Conservation (phyloP, 1,140 invertebrate genomes). For the Brachionus koreanus region DNA sequence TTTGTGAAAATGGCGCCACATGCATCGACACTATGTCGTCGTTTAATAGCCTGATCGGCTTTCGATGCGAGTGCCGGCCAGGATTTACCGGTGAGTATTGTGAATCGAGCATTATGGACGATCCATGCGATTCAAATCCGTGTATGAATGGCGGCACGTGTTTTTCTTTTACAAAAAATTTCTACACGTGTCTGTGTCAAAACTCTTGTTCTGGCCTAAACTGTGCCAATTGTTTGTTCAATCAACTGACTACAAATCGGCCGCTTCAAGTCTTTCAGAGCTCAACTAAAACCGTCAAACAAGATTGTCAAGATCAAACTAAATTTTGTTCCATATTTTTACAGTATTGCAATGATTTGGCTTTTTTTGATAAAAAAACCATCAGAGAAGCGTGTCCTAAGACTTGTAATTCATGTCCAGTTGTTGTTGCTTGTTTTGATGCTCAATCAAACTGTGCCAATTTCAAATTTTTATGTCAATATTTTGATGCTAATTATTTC, state of each 20-base stretch:
- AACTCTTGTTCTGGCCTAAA: neutral
- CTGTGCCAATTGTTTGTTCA: neutral
- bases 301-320: neutral
- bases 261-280: neutral
- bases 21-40: neutral
- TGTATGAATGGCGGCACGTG: slow-evolving; percentile 28
- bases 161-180: neutral
- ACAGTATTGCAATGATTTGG: neutral
- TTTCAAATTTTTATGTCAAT: neutral
- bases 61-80: neutral
- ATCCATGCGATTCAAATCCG: neutral
- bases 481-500: slow-evolving; percentile 12
- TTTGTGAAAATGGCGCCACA: slow-evolving; percentile 17
- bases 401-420: neutral
- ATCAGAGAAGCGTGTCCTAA: neutral
- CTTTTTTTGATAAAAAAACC: slow-evolving; percentile 22
- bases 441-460: neutral
- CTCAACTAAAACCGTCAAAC: neutral
- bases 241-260: neutral
- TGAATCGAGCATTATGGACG: neutral
- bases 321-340: neutral
- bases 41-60: neutral
- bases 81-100: slow-evolving; percentile 33
- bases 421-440: neutral
- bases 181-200: slow-evolving; percentile 4